Evolutionary conservation across 2,113 vertebrate species (phyloP).

Genomic region (Pangasianodon gigas): DNA sequence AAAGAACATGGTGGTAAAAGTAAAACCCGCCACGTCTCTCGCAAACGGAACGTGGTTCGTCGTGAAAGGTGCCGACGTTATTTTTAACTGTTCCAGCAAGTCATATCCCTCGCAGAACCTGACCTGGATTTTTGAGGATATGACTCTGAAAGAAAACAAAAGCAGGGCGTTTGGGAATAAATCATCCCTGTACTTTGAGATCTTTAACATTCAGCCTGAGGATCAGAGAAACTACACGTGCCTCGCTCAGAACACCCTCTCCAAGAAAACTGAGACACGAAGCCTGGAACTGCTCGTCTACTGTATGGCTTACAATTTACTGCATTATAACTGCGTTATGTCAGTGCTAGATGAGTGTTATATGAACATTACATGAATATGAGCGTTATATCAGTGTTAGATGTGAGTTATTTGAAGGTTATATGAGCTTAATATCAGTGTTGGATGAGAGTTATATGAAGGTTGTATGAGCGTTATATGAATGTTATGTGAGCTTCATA

Average conservation of each 20-base stretch:
- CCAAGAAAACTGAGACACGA: conserved; percentile 45
- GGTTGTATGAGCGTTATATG: background rate
- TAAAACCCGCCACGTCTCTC: conserved; percentile 58
- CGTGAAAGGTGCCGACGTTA: conserved; percentile 55
- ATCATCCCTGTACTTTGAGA: conserved; percentile 58
- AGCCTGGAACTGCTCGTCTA: conserved; percentile 81
- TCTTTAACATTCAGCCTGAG: conserved; percentile 61
- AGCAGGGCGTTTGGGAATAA: conserved; percentile 44
- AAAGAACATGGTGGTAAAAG: conserved; percentile 52
- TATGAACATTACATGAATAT: background rate
- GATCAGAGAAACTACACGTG: conserved; percentile 81
- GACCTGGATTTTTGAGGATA: conserved; percentile 66
- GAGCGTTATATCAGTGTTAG: background rate
- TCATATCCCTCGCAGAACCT: conserved; percentile 65
- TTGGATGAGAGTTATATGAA: background rate
- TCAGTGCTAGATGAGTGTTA: background rate
- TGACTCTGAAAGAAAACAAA: background rate
- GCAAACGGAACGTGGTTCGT: conserved; percentile 71
- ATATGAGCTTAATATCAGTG: background rate
- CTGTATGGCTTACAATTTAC: conserved; percentile 62
- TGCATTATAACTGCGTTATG: background rate
- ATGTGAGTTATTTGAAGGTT: background rate
- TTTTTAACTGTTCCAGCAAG: conserved; percentile 71
- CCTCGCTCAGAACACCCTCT: conserved; percentile 66
- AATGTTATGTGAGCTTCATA: background rate